A percentile compares a stretch with the other conserved stretches of the same genome.
These are phyloP conservation scores for Sorex fumeus DNA, from an alignment of 2,113 vertebrate genomes.

Conservation along the genomic window DNA sequence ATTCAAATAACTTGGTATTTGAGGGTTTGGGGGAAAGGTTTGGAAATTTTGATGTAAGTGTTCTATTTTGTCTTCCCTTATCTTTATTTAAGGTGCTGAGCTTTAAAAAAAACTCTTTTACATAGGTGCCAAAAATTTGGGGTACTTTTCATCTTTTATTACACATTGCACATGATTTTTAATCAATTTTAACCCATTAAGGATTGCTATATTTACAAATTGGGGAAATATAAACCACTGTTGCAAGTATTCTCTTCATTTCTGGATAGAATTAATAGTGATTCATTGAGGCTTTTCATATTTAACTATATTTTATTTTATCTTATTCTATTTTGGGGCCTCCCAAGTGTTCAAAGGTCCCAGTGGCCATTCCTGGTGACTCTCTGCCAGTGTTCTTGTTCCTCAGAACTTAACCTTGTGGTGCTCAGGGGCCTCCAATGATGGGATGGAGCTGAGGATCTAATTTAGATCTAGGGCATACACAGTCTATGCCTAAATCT, in stretches of 20 bases:
- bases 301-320: background rate
- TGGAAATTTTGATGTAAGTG: constrained; percentile 67
- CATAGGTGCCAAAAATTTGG: constrained; percentile 38
- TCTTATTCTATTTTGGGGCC: too few relatives aligned
- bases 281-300: background rate
- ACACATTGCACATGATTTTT: background rate
- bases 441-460: too few relatives aligned
- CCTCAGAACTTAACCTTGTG: too few relatives aligned
- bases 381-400: too few relatives aligned
- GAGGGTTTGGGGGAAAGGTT: constrained; percentile 54
- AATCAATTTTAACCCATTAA: background rate
- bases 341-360: too few relatives aligned
- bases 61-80: constrained; percentile 47
- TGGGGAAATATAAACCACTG: background rate
- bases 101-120: background rate
- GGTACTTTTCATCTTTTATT: background rate
- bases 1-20: constrained; percentile 72
- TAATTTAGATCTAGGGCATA: too few relatives aligned
- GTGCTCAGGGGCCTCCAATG: too few relatives aligned
- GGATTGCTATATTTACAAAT: constrained; percentile 43
- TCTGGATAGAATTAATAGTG: constrained; percentile 30
- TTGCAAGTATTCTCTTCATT: constrained; percentile 9
- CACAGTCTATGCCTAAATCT: too few relatives aligned
- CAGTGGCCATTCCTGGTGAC: too few relatives aligned
- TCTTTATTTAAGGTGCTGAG: background rate